Conservation (phyloP, 2,113 vertebrate species). For the Nothobranchius furzeri region DNA sequence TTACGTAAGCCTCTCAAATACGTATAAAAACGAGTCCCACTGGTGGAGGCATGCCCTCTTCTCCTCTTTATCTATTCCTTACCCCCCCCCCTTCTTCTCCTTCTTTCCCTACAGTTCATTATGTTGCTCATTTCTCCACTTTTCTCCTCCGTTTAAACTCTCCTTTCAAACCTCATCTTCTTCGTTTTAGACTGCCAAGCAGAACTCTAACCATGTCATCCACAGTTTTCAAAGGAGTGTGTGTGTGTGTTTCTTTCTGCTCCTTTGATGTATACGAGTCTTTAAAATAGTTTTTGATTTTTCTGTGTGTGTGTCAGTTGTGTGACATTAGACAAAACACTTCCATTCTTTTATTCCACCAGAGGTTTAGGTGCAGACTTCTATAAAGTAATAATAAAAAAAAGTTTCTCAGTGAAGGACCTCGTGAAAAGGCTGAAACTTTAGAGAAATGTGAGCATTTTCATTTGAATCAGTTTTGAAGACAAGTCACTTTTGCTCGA, state of each 20-base stretch:
- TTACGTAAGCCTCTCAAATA: slow-evolving; percentile 69
- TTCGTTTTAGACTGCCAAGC: slow-evolving; percentile 14
- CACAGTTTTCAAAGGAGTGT: slow-evolving; percentile 8
- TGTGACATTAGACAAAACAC: neutral
- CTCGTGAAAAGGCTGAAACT: too few relatives aligned
- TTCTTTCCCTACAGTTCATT: slow-evolving; percentile 9
- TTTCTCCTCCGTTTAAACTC: neutral
- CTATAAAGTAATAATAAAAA: too few relatives aligned
- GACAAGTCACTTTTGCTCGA: too few relatives aligned
- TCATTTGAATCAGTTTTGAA: too few relatives aligned
- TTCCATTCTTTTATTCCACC: neutral
- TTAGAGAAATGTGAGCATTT: too few relatives aligned
- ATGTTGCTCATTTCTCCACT: slow-evolving; percentile 1
- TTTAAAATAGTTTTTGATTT: neutral
- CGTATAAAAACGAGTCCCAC: slow-evolving; percentile 57
- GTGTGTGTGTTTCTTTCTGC: slow-evolving; percentile 13
- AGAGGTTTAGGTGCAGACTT: neutral
- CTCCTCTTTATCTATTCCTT: slow-evolving; percentile 40
- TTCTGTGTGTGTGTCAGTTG: neutral
- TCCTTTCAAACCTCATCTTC: slow-evolving; percentile 19
- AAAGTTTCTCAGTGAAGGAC: too few relatives aligned
- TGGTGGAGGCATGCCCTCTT: slow-evolving; percentile 68
- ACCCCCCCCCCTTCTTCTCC: slow-evolving; percentile 10
- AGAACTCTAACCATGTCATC: slow-evolving; percentile 5
- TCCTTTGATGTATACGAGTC: neutral